Conservation (phyloP, 2,888 invertebrate genomes). For the Ramazzottius varieornatus region DNA sequence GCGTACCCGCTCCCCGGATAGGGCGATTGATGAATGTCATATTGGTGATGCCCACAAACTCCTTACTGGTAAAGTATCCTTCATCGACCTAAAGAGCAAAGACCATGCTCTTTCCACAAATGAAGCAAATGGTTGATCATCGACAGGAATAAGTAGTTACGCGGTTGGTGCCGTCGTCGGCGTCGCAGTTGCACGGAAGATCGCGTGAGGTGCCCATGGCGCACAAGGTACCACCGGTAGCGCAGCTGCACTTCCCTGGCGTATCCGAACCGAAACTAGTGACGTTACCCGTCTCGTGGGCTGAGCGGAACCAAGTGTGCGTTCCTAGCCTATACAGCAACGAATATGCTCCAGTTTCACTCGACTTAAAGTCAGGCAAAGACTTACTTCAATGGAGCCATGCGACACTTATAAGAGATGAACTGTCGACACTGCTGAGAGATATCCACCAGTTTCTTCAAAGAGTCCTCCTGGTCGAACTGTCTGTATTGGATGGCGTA, state of each 20-base stretch:
- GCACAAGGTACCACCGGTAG: neutral
- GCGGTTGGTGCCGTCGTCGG: neutral
- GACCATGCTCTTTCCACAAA: too few relatives aligned
- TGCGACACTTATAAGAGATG: neutral
- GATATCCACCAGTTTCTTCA: neutral
- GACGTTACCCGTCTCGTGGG: neutral
- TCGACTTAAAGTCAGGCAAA: neutral
- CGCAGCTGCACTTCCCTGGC: neutral
- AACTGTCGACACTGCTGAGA: neutral
- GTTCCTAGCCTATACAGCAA: neutral
- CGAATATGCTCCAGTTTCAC: neutral
- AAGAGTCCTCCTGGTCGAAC: neutral
- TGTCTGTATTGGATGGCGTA: neutral
- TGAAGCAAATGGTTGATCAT: too few relatives aligned
- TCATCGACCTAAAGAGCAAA: neutral
- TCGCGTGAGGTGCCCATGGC: neutral
- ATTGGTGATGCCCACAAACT: neutral
- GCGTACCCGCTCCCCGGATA: neutral
- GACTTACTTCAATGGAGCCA: neutral
- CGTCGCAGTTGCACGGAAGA: conserved; percentile 1
- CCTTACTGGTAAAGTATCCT: neutral
- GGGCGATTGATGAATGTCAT: neutral
- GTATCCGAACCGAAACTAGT: neutral
- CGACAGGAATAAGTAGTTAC: too few relatives aligned
- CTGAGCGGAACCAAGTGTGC: neutral